Conservation (phyloP, 2,888 invertebrate species). For the Dioctria rufipes region DNA sequence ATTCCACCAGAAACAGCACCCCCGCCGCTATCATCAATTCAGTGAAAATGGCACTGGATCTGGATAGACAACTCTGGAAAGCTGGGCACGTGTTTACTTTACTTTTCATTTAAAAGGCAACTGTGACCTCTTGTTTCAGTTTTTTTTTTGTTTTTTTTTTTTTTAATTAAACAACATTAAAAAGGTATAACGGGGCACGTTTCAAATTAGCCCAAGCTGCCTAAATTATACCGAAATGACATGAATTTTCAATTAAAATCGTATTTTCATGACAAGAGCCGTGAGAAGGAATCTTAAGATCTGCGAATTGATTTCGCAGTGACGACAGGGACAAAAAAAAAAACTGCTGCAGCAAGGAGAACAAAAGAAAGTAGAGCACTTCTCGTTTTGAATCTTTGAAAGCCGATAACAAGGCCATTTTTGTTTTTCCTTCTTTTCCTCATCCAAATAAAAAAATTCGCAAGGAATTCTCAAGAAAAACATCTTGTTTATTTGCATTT, state of each 20-base stretch:
- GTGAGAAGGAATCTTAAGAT: neutral
- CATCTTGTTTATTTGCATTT: neutral
- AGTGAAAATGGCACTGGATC: constrained; percentile 30
- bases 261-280: constrained; percentile 31
- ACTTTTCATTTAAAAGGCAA: neutral
- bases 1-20: neutral
- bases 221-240: constrained; percentile 28
- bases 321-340: neutral
- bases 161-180: constrained; percentile 51
- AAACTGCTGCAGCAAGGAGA: neutral
- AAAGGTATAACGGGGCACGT: constrained; percentile 22
- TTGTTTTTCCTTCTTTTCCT: no score
- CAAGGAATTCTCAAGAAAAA: neutral
- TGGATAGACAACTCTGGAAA: constrained; percentile 37
- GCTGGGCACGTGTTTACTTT: constrained; percentile 20
- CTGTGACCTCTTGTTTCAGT: constrained; percentile 4
- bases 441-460: no score
- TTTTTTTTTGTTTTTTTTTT: constrained; percentile 27
- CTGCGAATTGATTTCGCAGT: constrained; percentile 2
- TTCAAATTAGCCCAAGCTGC: constrained; percentile 36
- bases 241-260: constrained; percentile 35
- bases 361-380: neutral
- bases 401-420: no score
- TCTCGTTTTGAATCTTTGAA: neutral
- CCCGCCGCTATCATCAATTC: neutral